Evolutionary conservation across 2,113 vertebrate genomes (phyloP).

Genomic region (Petaurus breviceps): DNA sequence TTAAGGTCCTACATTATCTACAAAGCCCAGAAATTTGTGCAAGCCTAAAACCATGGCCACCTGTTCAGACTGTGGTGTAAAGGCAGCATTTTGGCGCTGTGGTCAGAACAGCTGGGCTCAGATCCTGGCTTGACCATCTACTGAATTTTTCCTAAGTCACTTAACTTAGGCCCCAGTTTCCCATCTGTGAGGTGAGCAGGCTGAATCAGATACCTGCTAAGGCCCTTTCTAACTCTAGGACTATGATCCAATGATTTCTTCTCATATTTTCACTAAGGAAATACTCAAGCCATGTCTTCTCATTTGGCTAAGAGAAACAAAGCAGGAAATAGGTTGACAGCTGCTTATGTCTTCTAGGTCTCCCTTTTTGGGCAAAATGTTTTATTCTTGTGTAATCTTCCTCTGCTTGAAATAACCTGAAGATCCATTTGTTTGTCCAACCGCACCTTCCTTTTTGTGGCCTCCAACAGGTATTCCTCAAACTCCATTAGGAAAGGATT

Average conservation of each 20-base stretch:
- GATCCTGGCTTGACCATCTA: neutral
- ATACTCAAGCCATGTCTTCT: neutral
- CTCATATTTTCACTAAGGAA: neutral
- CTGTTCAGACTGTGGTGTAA: neutral
- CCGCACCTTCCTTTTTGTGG: neutral
- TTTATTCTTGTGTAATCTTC: neutral
- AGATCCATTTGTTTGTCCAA: neutral
- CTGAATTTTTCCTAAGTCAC: neutral
- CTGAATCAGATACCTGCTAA: neutral
- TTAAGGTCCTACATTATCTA: neutral
- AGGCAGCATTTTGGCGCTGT: neutral
- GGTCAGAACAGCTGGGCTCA: neutral
- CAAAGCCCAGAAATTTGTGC: neutral
- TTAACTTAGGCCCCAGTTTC: neutral
- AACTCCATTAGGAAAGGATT: neutral
- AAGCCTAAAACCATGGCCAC: neutral
- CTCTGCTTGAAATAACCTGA: neutral
- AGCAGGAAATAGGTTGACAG: neutral
- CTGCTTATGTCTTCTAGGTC: neutral
- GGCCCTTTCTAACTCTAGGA: neutral
- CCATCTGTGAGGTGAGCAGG: neutral
- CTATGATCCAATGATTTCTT: neutral
- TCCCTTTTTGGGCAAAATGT: neutral
- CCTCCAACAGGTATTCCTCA: neutral
- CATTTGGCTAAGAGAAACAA: neutral